Conservation (phyloP, 2,888 invertebrate genomes). For the Escarpia spicata region DNA sequence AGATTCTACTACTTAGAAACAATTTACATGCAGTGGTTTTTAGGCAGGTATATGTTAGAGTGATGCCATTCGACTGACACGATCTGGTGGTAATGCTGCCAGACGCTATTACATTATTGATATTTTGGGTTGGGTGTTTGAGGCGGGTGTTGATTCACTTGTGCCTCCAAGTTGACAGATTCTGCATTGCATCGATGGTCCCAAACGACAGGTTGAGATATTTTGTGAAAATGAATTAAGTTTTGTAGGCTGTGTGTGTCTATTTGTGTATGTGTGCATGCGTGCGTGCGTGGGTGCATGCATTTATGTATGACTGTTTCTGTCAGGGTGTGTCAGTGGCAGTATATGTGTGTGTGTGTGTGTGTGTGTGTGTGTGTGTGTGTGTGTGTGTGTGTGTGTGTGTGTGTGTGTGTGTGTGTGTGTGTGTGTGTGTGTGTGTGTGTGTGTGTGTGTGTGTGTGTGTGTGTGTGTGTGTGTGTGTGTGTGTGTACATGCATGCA, state of each 20-base stretch:
- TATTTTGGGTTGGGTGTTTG: not conserved
- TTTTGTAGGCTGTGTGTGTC: not conserved
- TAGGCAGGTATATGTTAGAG: not conserved
- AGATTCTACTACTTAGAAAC: not conserved
- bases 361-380: constrained; percentile 22
- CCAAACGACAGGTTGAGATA: no score
- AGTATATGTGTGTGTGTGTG: not conserved
- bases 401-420: no score
- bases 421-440: no score
- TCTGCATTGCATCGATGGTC: no score
- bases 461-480: no score
- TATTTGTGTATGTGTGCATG: not conserved
- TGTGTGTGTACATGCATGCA: not conserved
- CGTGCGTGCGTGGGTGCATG: not conserved
- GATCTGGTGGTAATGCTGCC: not conserved
- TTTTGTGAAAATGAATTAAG: no score
- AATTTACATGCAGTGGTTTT: not conserved
- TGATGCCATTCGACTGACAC: not conserved
- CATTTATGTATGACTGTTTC: not conserved
- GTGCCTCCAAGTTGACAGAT: no score
- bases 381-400: not conserved
- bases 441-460: no score
- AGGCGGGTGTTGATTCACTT: no score
- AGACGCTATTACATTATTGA: not conserved
- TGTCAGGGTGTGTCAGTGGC: no score